phyloP scores from a whole-genome alignment of 2,113 vertebrate species.

The Syngnathoides biaculeatus region DNA sequence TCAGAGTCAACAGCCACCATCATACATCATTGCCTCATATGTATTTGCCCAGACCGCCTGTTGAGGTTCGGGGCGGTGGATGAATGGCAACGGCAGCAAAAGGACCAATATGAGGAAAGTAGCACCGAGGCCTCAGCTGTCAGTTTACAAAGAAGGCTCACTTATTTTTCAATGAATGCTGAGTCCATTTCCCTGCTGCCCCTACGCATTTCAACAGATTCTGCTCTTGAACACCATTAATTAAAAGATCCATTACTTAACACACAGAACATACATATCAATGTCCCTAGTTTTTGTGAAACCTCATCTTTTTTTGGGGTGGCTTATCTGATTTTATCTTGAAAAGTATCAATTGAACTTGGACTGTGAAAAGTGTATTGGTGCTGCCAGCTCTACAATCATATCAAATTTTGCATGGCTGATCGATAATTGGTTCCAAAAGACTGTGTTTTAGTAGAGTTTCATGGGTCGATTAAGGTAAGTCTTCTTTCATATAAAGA shows the following conservation, averaged over 20 bases:
- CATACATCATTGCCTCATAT: conserved; percentile 61
- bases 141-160: conserved; percentile 68
- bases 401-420: conserved; percentile 63
- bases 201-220: conserved; percentile 15
- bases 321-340: conserved; percentile 43
- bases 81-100: conserved; percentile 55
- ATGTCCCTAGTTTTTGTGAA: background rate
- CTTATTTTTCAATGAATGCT: conserved; percentile 66
- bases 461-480: conserved; percentile 75
- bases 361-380: conserved; percentile 53
- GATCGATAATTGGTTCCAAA: conserved; percentile 67
- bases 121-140: conserved; percentile 63
- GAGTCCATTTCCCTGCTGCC: conserved; percentile 37
- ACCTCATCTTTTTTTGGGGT: conserved; percentile 43
- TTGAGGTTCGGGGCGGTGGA: conserved; percentile 40
- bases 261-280: conserved; percentile 12
- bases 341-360: conserved; percentile 48
- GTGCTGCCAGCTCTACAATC: conserved; percentile 60
- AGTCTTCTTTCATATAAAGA: conserved; percentile 57
- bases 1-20: conserved; percentile 47
- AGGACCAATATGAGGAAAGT: conserved; percentile 55
- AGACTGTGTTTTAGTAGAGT: conserved; percentile 65
- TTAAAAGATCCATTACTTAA: conserved; percentile 33
- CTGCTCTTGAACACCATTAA: conserved; percentile 12
- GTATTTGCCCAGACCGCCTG: conserved; percentile 62